phyloP scores from a whole-genome alignment of 2,797 vertebrate species.

The Heliangelus exortis region DNA sequence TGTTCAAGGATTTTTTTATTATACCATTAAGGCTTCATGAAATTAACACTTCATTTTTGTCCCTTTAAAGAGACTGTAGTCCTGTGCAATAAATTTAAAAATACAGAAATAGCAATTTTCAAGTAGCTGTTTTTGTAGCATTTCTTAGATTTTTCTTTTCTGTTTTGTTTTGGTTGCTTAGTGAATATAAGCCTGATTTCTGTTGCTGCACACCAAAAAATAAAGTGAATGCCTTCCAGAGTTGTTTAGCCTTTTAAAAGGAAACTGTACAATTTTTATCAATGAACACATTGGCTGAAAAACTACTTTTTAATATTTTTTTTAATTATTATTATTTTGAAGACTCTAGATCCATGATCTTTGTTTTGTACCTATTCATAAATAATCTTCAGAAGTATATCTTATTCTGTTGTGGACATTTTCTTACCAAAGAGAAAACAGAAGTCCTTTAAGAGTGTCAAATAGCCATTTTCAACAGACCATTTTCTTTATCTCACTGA shows the following conservation, averaged over 20 bases:
- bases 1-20: not conserved
- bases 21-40: not conserved
- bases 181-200: not conserved
- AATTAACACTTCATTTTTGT: not conserved
- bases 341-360: not conserved
- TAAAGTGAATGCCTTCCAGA: not conserved
- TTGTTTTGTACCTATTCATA: not conserved
- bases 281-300: not conserved
- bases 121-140: not conserved
- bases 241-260: not conserved
- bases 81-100: not conserved
- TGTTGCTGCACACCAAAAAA: not conserved
- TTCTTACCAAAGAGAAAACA: not conserved
- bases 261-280: not conserved
- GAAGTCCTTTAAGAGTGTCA: not conserved
- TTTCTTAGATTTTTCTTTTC: not conserved
- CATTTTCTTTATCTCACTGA: not conserved
- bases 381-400: not conserved
- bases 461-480: not conserved
- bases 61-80: not conserved
- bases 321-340: not conserved
- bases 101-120: not conserved
- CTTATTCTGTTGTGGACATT: not conserved
- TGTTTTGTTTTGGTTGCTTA: not conserved
- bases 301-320: not conserved